Percentiles rank a stretch among this genome's conserved stretches.
These are phyloP conservation scores for Brevimyrus niger DNA, from an alignment of 2,113 vertebrate genomes.

Conservation along the genomic window DNA sequence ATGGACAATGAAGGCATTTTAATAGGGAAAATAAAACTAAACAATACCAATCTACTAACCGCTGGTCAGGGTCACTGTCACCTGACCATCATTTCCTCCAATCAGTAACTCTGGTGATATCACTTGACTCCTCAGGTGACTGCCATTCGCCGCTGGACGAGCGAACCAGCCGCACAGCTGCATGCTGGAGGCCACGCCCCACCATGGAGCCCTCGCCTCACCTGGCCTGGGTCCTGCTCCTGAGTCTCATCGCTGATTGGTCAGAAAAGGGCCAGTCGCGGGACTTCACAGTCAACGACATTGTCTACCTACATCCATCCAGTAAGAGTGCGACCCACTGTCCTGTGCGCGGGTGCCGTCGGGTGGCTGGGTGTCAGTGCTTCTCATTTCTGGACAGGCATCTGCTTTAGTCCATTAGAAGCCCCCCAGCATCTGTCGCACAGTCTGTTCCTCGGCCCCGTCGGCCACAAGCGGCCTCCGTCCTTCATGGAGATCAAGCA, in stretches of 20 bases:
- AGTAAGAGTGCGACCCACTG: conserved; percentile 59
- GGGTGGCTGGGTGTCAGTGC: background rate
- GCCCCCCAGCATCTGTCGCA: background rate
- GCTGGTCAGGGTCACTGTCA: background rate
- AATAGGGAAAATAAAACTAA: background rate
- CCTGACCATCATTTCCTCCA: background rate
- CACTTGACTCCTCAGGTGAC: conserved; percentile 23
- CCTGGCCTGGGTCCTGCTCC: conserved; percentile 65
- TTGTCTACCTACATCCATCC: conserved; percentile 84
- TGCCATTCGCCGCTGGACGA: conserved; percentile 2
- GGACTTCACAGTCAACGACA: conserved; percentile 83
- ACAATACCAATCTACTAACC: background rate
- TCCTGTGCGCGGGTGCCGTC: too few relatives aligned
- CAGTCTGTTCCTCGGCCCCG: background rate
- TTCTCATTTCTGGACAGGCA: background rate
- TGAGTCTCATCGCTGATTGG: conserved; percentile 57
- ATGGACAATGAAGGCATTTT: background rate
- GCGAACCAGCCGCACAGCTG: conserved; percentile 40
- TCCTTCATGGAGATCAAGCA: background rate
- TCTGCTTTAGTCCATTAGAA: background rate
- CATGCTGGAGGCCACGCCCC: conserved; percentile 51
- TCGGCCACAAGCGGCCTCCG: background rate
- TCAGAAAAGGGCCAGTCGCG: conserved; percentile 50
- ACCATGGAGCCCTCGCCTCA: conserved; percentile 70
- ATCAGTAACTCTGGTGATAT: background rate